phyloP scores from a whole-genome alignment of 2,113 vertebrate genomes.

The Neodontobutis hainanensis region DNA sequence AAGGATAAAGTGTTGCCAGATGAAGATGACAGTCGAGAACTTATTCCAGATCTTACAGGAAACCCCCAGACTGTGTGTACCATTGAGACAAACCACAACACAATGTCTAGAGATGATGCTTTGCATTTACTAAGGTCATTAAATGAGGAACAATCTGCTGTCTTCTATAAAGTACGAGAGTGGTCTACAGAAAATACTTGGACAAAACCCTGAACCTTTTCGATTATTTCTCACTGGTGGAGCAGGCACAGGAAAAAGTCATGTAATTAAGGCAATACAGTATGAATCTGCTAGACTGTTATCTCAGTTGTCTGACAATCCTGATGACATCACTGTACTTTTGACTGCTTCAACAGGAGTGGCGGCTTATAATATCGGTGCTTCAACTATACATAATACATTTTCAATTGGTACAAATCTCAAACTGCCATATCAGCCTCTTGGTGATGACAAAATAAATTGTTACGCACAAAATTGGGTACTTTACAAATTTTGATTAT shows the following conservation, averaged over 20 bases:
- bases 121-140: no score
- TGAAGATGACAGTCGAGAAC: no score
- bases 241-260: constrained; percentile 16
- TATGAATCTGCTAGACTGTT: constrained; percentile 4
- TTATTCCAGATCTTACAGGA: no score
- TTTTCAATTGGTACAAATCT: background rate
- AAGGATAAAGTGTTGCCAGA: no score
- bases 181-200: background rate
- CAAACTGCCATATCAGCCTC: no score
- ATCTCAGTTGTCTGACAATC: background rate
- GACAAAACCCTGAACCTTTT: background rate
- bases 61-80: no score
- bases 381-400: background rate
- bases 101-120: no score
- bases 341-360: background rate
- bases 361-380: background rate
- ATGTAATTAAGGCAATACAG: constrained; percentile 11
- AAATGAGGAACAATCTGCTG: no score
- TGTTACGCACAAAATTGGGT: no score
- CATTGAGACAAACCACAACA: no score
- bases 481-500: no score
- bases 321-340: background rate
- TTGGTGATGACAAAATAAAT: no score
- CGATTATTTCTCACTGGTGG: background rate
- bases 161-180: background rate